phyloP scores from a whole-genome alignment of 2,888 invertebrate species.

The Drosophila nr. perissopoda region DNA sequence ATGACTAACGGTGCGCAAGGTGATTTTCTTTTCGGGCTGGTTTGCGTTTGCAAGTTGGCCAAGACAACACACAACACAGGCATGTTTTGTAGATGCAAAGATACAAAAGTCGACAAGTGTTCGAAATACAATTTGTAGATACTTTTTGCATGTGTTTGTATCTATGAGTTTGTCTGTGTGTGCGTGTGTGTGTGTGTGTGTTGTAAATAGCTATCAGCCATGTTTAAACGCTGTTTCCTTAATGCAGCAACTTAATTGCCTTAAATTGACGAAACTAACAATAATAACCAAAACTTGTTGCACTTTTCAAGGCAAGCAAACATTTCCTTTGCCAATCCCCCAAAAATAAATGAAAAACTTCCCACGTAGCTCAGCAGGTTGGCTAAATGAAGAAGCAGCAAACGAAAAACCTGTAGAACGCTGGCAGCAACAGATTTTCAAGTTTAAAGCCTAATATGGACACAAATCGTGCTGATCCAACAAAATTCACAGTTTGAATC shows the following conservation, averaged over 20 bases:
- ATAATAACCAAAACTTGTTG: conserved; percentile 31
- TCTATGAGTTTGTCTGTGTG: conserved; percentile 13
- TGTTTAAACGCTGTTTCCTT: conserved; percentile 62
- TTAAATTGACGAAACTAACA: conserved; percentile 41
- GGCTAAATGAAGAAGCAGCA: conserved; percentile 13
- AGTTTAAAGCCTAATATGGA: conserved; percentile 68
- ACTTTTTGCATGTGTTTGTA: conserved; percentile 10
- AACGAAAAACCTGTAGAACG: conserved; percentile 68
- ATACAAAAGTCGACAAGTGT: conserved; percentile 50
- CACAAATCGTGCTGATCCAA: conserved; percentile 55
- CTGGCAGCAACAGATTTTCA: conserved; percentile 59
- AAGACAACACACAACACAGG: conserved; percentile 19
- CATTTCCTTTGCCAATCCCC: conserved; percentile 39
- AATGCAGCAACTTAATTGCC: conserved; percentile 60
- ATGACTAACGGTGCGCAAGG: conserved; percentile 78
- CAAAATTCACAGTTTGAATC: conserved; percentile 17
- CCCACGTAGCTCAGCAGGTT: conserved; percentile 65
- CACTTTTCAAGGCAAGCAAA: conserved; percentile 33
- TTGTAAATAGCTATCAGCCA: conserved; percentile 29
- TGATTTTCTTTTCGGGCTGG: conserved; percentile 59
- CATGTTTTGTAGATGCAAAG: conserved; percentile 33
- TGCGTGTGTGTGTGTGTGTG: conserved; percentile 23
- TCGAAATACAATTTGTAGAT: conserved; percentile 36
- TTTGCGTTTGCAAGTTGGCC: conserved; percentile 36
- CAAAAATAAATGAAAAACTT: conserved; percentile 30